Conservation (phyloP, 2,888 invertebrate genomes). For the Stenodera caucasica region DNA sequence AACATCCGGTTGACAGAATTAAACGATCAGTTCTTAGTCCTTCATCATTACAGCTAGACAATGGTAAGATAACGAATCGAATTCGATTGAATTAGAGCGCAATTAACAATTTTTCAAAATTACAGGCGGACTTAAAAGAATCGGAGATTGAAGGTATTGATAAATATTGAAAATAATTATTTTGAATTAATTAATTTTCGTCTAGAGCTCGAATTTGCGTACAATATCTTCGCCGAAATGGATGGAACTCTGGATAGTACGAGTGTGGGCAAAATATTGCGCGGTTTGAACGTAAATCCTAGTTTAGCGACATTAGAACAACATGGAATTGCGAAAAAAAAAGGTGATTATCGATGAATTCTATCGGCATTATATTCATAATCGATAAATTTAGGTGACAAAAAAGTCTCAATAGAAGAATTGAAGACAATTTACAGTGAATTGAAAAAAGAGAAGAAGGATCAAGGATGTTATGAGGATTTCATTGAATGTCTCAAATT, state of each 20-base stretch:
- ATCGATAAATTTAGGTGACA: slow-evolving; percentile 65
- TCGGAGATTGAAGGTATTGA: slow-evolving; percentile 46
- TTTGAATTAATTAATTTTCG: slow-evolving; percentile 1
- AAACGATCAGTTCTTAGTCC: slow-evolving; percentile 34
- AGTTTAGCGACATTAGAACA: slow-evolving; percentile 90
- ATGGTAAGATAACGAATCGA: slow-evolving; percentile 29
- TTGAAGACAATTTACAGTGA: slow-evolving; percentile 95
- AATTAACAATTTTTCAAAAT: slow-evolving; percentile 13
- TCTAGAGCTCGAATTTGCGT: slow-evolving; percentile 48
- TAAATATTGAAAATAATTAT: neutral
- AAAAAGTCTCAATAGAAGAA: slow-evolving; percentile 89
- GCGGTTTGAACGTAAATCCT: slow-evolving; percentile 92
- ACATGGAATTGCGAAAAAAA: slow-evolving; percentile 84
- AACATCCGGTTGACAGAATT: slow-evolving; percentile 37
- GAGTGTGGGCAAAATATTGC: slow-evolving; percentile 87
- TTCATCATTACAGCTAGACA: slow-evolving; percentile 24
- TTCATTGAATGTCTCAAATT: slow-evolving; percentile 99
- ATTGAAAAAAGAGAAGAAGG: slow-evolving; percentile 83
- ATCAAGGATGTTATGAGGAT: slow-evolving; percentile 97
- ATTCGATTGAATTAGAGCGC: neutral
- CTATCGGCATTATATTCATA: neutral
- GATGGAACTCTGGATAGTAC: slow-evolving; percentile 84
- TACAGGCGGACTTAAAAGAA: slow-evolving; percentile 45
- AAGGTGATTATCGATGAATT: slow-evolving; percentile 28
- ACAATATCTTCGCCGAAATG: slow-evolving; percentile 60